A percentile compares a stretch with the other conserved stretches of the same genome.
These are phyloP conservation scores for Campoplex nolae DNA, from an alignment of 2,888 invertebrate genomes.

Conservation along the genomic window DNA sequence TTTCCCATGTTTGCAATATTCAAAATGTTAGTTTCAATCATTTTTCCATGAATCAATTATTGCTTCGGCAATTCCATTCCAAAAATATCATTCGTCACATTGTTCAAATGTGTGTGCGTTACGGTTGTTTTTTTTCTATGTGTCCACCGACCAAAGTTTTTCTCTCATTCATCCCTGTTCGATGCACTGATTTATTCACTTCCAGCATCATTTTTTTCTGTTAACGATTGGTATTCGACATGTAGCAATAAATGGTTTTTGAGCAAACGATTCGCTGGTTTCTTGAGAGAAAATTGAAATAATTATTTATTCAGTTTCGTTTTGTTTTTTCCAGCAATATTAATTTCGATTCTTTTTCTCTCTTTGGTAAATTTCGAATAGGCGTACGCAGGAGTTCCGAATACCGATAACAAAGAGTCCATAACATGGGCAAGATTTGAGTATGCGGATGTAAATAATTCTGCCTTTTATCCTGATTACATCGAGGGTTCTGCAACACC, in stretches of 20 bases:
- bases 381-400: constrained; percentile 86
- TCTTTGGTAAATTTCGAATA: constrained; percentile 71
- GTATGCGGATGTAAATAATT: constrained; percentile 93
- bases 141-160: too few species aligned
- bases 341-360: not conserved
- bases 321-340: not conserved
- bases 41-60: not conserved
- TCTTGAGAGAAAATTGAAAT: not conserved
- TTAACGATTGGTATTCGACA: not conserved
- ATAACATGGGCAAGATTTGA: constrained; percentile 95
- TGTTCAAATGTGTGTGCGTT: not conserved
- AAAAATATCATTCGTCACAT: not conserved
- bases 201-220: not conserved
- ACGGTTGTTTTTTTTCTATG: too few species aligned
- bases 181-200: not conserved
- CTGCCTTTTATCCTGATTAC: constrained; percentile 89
- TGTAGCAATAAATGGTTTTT: not conserved
- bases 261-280: not conserved
- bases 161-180: too few species aligned
- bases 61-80: not conserved
- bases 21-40: not conserved
- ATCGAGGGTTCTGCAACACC: constrained; percentile 89
- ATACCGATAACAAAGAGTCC: constrained; percentile 86
- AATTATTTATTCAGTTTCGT: not conserved
- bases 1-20: not conserved